Base-by-base conservation (phyloP, 2,797 vertebrate species). In the Podarcis siculus region DNA sequence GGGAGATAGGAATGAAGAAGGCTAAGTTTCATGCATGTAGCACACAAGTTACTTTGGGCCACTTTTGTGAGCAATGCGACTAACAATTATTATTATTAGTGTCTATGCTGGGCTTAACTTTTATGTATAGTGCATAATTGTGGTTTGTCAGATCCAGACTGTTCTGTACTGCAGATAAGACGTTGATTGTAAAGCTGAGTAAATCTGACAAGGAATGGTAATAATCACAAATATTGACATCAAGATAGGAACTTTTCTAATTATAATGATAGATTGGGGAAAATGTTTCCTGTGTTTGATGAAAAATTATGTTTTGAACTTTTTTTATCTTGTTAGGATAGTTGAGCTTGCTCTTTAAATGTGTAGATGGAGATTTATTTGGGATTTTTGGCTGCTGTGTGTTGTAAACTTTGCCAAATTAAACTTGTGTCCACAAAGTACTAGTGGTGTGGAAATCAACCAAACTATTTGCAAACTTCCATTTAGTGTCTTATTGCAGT, bases 281-380 rank as follows among this genome's bases (percentile, higher is more conserved):
- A 69, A 45, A 17, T n/a, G 61, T 69, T 82, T 82, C 64, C 12
- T 69, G 67, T 82, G 21, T 45, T 67, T 23, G 30, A 2, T 55
- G 30, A 35, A 72, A 55, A 55, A 42, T 23, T 35, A 55, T 73
- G 15, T 72, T 72, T 72, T 15, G 71, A 32, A 55, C 30, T 8
- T 25, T 25, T 32, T 72, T 32, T 94, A 19, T 73, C 32, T 69
- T 94, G 32, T 73, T 32, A 73, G 17, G 94, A 85, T 83, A 82
- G 90, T 9, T 91, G 91, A 91, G 87, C 94, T 95, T 94, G 73
- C 92, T 94, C 93, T 95, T 95, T 95, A 94, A 95, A 82, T 45
- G 58, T 88, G 91, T 88, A 91, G 92, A 94, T 89, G 78, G 90
- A 93, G 93, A 95, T 75, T 80, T 66, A 49, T 82, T 81, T 84